Conservation (phyloP, 2,888 invertebrate species). For the Drosophila dives region DNA sequence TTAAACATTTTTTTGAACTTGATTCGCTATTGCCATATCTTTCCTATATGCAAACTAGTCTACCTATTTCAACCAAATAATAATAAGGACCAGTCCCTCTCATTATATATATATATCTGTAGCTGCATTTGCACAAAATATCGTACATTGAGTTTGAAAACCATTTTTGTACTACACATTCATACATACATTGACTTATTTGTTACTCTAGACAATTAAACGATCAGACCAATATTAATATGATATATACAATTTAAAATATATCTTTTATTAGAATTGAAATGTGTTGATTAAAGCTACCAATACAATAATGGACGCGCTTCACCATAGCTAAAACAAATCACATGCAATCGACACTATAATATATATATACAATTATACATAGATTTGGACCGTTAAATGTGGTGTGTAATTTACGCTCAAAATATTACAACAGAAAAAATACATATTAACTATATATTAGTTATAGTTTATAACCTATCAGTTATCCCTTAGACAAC, state of each 20-base stretch:
- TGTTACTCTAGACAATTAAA: background rate
- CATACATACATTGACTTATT: background rate
- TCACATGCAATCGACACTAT: slow-evolving; percentile 2
- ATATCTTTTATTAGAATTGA: slow-evolving; percentile 12
- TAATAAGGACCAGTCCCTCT: slow-evolving; percentile 3
- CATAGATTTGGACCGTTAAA: slow-evolving; percentile 12
- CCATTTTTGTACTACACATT: background rate
- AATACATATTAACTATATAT: slow-evolving; percentile 5
- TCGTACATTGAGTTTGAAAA: background rate
- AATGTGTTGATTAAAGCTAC: slow-evolving; percentile 4
- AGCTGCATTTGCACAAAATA: background rate
- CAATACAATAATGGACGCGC: slow-evolving; percentile 5
- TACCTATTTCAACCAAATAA: slow-evolving; percentile 7
- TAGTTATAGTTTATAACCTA: slow-evolving; percentile 1
- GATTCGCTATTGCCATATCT: slow-evolving; percentile 9
- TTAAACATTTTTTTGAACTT: background rate
- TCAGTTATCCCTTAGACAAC: slow-evolving; percentile 2
- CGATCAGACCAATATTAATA: slow-evolving; percentile 14
- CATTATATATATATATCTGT: slow-evolving; percentile 1
- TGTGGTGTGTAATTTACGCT: slow-evolving; percentile 15
- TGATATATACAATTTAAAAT: slow-evolving; percentile 1
- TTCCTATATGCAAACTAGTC: slow-evolving; percentile 3
- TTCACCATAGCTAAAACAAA: slow-evolving; percentile 6
- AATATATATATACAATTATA: background rate
- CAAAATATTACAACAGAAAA: slow-evolving; percentile 14